Conservation (phyloP, 1,140 invertebrate species). For the Zophobas atratus region DNA sequence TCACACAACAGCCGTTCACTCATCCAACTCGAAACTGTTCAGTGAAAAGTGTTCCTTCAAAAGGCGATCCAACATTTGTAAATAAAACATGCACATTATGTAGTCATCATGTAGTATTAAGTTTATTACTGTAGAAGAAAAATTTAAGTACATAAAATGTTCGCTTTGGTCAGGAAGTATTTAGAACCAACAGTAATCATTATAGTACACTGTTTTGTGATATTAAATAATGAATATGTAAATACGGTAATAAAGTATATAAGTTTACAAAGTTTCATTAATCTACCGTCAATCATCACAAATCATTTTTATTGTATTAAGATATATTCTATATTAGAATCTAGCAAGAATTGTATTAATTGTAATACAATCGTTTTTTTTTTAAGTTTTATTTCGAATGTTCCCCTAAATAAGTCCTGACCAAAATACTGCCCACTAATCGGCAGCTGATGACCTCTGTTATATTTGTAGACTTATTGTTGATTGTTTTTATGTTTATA, state of each 20-base stretch:
- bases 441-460: conserved; percentile 62
- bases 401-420: conserved; percentile 42
- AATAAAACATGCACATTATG: conserved; percentile 67
- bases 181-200: conserved; percentile 41
- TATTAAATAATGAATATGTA: conserved; percentile 25
- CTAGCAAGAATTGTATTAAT: conserved; percentile 36
- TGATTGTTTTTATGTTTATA: conserved; percentile 70
- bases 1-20: conserved; percentile 43
- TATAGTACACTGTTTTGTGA: conserved; percentile 32
- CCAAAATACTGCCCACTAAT: conserved; percentile 30
- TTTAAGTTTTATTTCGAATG: conserved; percentile 46
- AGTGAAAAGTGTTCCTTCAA: conserved; percentile 59
- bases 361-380: conserved; percentile 49
- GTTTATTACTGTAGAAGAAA: conserved; percentile 58
- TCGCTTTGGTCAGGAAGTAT: conserved; percentile 41
- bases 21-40: conserved; percentile 57
- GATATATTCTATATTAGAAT: conserved; percentile 62
- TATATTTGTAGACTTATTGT: conserved; percentile 67
- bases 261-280: conserved; percentile 31
- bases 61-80: conserved; percentile 67
- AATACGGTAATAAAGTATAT: conserved; percentile 13
- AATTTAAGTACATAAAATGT: conserved; percentile 52
- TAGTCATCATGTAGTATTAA: conserved; percentile 67
- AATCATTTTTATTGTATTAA: conserved; percentile 39
- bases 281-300: conserved; percentile 15